Evolutionary conservation across 2,888 invertebrate species (phyloP), one percentile per base, ranked within the genome.

Genomic region (Atherix ibis): DNA sequence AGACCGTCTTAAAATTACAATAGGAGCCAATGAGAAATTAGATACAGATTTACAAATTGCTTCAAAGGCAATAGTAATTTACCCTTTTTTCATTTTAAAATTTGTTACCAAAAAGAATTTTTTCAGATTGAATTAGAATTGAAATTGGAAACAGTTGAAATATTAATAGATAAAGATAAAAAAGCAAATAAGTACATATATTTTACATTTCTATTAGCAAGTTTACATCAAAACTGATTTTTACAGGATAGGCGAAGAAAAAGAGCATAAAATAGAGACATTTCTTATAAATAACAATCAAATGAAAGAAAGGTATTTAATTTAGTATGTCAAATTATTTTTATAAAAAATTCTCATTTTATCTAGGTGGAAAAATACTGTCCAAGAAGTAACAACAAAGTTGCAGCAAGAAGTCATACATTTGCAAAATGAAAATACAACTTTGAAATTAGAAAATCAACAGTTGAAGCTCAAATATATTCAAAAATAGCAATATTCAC

Each of bases 301-400:
- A 31, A 35, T 50, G 10, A 49, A 49, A 32, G 46, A 50, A 31
- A 48, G 44, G 51, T 52, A 42, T 25, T 39, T 39, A 15, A 4
- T 31, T 15, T 15, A 16, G 31, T 15, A 29, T 13, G 31, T 12
- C 9, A 14, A 28, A 28, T n/a, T 27, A 5, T 18, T 29, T 26
- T 14, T 30, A 9, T 26, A 30, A 35, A 3, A 3, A 22, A n/a
- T 15, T 29, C n/a, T n/a, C n/a, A n/a, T n/a, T 18, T 25, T 15
- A 33, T 58, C 36, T 49, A 75, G 74, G 40, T 80, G 78, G 72
- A 71, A 70, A 48, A 62, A 64, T 19, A 70, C 73, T n/a, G 66
- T 75, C 18, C 58, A 72, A 35, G 68, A 70, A 31, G 65, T 79
- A 46, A 68, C 72, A 2, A 58, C 61, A 1, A 73, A 69, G 52